phyloP scores from a whole-genome alignment of 2,888 invertebrate species.

The Sarcophaga variegata region DNA sequence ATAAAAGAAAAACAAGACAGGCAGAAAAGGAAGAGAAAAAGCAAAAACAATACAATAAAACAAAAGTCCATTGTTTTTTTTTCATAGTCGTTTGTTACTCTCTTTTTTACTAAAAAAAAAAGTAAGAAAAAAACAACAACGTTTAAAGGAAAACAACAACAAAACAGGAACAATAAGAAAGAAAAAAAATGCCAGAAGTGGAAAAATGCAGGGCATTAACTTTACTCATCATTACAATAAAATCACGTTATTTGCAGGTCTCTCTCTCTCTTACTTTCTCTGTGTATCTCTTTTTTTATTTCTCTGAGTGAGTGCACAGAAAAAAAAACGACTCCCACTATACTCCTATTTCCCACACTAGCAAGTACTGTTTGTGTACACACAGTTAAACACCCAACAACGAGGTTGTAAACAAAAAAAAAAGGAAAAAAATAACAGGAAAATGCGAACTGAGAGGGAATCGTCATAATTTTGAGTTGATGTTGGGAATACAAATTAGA shows the following conservation, averaged over 20 bases:
- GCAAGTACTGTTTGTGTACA: conserved; percentile 45
- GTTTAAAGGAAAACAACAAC: not conserved
- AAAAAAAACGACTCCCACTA: conserved; percentile 50
- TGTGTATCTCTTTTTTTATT: not conserved
- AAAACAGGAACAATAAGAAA: conserved; percentile 19
- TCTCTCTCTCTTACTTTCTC: conserved; percentile 16
- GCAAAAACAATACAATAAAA: conserved; percentile 9
- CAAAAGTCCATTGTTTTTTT: conserved; percentile 42
- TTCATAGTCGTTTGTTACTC: conserved; percentile 15
- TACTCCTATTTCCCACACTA: conserved; percentile 54
- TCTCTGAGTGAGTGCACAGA: conserved; percentile 1
- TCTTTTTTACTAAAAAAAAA: conserved; percentile 7
- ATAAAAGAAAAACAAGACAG: too few species aligned
- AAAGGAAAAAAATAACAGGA: not conserved
- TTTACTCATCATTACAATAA: conserved; percentile 60
- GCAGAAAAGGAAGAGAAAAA: not conserved
- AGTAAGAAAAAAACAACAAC: conserved; percentile 40
- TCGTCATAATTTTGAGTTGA: conserved; percentile 33
- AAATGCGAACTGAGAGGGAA: conserved; percentile 19
- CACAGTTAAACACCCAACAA: conserved; percentile 15
- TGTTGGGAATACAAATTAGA: conserved; percentile 47
- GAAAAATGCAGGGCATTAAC: conserved; percentile 68
- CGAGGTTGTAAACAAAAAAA: not conserved
- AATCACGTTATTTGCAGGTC: conserved; percentile 56
- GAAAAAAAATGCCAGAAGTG: conserved; percentile 16